Evolutionary conservation across 2,797 vertebrate species (phyloP).

Genomic region (Hozukius guyotensis): DNA sequence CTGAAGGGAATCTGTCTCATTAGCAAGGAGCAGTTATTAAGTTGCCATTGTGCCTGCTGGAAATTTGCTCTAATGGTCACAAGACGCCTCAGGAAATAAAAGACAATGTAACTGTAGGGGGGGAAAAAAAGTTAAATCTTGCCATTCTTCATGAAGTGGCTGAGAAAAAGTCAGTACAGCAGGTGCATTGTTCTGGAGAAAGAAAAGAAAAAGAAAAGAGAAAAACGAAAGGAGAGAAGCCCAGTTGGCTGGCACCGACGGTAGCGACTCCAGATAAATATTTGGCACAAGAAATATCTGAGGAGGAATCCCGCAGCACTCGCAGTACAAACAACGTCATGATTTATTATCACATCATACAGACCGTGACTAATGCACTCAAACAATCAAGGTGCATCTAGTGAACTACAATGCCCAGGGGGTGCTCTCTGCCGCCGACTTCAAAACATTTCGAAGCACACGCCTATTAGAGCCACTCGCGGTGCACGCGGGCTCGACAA

Average conservation of each 20-base stretch:
- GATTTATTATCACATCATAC: slow-evolving; percentile 63
- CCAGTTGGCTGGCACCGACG: slow-evolving; percentile 15
- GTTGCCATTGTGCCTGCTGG: slow-evolving; percentile 41
- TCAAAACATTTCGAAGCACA: slow-evolving; percentile 36
- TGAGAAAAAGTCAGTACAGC: slow-evolving; percentile 3
- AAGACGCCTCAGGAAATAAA: slow-evolving; percentile 28
- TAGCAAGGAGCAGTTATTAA: slow-evolving; percentile 48
- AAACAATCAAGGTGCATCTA: slow-evolving; percentile 69
- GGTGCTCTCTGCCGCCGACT: slow-evolving; percentile 45
- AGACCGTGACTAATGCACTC: slow-evolving; percentile 67
- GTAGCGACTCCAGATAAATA: slow-evolving; percentile 44
- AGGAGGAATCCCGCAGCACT: slow-evolving; percentile 34
- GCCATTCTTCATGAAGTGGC: not conserved
- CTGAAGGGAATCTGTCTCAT: slow-evolving; percentile 66
- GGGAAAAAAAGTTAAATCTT: not conserved
- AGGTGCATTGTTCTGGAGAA: slow-evolving; percentile 7
- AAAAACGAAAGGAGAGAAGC: not conserved
- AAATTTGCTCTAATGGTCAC: slow-evolving; percentile 48
- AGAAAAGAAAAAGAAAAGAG: not conserved
- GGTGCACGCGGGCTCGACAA: slow-evolving; percentile 9
- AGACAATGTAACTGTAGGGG: not conserved
- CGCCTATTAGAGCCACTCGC: slow-evolving; percentile 17
- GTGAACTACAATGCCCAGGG: slow-evolving; percentile 42
- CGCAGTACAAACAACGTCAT: slow-evolving; percentile 46
- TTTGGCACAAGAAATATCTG: slow-evolving; percentile 46